Conservation (phyloP, 1,140 invertebrate genomes). For the Zaprionus ghesquierei region DNA sequence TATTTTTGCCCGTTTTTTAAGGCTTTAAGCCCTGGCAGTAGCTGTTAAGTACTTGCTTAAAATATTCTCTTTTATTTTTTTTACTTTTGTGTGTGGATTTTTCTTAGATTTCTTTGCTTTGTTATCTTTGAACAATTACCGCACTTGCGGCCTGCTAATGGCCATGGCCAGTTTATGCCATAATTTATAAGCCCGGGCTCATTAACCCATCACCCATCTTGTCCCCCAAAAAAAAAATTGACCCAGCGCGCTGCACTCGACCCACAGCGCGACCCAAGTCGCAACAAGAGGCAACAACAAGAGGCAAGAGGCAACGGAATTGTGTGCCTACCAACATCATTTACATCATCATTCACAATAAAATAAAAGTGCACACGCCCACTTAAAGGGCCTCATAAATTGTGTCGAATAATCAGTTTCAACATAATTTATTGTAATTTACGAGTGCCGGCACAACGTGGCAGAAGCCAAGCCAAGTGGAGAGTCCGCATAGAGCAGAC, state of each 20-base stretch:
- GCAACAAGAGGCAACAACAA: neutral
- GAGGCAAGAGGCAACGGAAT: slow-evolving; percentile 31
- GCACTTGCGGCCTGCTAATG: slow-evolving; percentile 27
- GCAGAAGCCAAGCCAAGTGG: slow-evolving; percentile 38
- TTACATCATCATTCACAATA: slow-evolving; percentile 81
- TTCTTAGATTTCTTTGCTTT: neutral
- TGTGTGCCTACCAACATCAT: slow-evolving; percentile 71
- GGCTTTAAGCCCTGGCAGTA: neutral
- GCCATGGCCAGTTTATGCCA: slow-evolving; percentile 1
- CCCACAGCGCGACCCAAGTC: slow-evolving; percentile 29
- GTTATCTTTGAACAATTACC: slow-evolving; percentile 27
- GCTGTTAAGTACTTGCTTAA: slow-evolving; percentile 12
- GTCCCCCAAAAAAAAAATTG: slow-evolving; percentile 67
- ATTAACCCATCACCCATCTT: slow-evolving; percentile 65
- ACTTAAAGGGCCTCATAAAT: slow-evolving; percentile 80
- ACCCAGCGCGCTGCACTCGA: slow-evolving; percentile 62
- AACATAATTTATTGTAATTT: slow-evolving; percentile 82
- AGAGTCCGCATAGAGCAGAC: neutral
- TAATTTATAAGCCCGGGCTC: slow-evolving; percentile 39
- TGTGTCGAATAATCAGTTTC: slow-evolving; percentile 80
- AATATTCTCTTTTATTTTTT: neutral
- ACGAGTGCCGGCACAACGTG: slow-evolving; percentile 75
- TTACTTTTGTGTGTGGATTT: neutral
- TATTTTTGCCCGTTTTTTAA: neutral
- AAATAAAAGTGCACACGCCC: slow-evolving; percentile 80